Base-by-base conservation (phyloP, 2,888 invertebrate genomes). In the Sarcophaga rosellei region DNA sequence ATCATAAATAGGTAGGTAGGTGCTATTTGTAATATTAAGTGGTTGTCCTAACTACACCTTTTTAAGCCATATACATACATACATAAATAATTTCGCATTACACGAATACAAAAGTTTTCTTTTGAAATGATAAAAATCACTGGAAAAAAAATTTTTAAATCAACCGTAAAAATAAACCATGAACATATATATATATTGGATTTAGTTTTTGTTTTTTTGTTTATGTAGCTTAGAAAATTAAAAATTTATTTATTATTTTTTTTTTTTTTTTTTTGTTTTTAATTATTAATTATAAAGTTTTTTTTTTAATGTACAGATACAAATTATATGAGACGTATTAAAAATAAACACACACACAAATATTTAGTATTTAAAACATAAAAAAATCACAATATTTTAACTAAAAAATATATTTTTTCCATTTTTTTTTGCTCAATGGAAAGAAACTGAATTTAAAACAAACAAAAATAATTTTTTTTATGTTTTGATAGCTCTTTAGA, bases 331-430 rank as follows among this genome's bases (percentile, higher is more conserved):
- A 78, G 69, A 85, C 68, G 80, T 68, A 81, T 76, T 86, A 80
- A 68, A 83, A 74, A 63, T 59, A 35, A n/a, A 75, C 23, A 81
- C 81, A 81, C 81, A 72, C 79, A 79, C 25, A 82, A 68, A 83
- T 44, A 59, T 25, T 72, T 61, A 63, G 68, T 45, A 80, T 83
- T 53, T 76, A 86, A 66, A 79, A 75, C 53, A 76, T 80, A 81
- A 70, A 81, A 81, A 83, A 86, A 86, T 86, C 86, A 86, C 86
- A 83, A 85, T 83, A 80, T 79, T 85, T 82, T 79, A 76, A 82
- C 79, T 85, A 81, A 81, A 85, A 75, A 82, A 79, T 72, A 74
- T 53, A 17, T 53, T 53, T 53, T 53, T 53, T 53, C 53, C 17
- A 15, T 2, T 53, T 53, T 12, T 53, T 47, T 53, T 70, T 70